Conservation (phyloP, 2,888 invertebrate species). For the Hirtodrosophila confusa region DNA sequence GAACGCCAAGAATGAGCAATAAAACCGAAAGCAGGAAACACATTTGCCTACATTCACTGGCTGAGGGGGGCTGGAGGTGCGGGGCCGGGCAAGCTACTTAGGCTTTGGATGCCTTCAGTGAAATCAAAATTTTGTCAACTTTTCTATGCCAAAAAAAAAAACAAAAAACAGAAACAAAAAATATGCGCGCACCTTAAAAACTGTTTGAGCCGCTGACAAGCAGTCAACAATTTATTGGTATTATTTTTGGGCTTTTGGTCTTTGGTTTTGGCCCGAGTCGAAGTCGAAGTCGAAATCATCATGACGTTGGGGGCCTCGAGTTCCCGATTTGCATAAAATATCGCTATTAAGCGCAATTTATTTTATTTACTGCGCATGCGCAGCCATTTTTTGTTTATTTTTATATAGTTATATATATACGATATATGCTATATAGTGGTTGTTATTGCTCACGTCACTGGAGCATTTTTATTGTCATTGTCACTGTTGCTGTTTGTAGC, state of each 20-base stretch:
- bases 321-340: constrained; percentile 71
- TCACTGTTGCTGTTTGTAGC: not conserved
- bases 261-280: constrained; percentile 15
- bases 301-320: constrained; percentile 43
- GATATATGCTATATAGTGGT: constrained; percentile 6
- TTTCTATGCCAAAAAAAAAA: constrained; percentile 43
- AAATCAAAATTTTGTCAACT: constrained; percentile 57
- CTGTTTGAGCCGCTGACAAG: constrained; percentile 8
- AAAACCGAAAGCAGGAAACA: constrained; percentile 70
- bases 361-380: constrained; percentile 74
- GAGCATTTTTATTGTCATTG: constrained; percentile 44
- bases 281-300: constrained; percentile 2
- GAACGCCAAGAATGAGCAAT: constrained; percentile 42
- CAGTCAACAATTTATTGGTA: constrained; percentile 43
- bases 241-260: constrained; percentile 48
- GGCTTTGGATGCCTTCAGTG: constrained; percentile 35
- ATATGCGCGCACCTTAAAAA: constrained; percentile 54
- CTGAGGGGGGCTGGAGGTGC: not conserved
- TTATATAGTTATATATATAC: constrained; percentile 2
- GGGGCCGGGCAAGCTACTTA: constrained; percentile 4
- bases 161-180: constrained; percentile 10
- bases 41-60: constrained; percentile 54
- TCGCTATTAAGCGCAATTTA: constrained; percentile 72
- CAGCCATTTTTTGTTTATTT: constrained; percentile 60
- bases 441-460: constrained; percentile 46